Evolutionary conservation across 2,888 invertebrate genomes (phyloP).

Genomic region (Euplagia quadripunctaria): DNA sequence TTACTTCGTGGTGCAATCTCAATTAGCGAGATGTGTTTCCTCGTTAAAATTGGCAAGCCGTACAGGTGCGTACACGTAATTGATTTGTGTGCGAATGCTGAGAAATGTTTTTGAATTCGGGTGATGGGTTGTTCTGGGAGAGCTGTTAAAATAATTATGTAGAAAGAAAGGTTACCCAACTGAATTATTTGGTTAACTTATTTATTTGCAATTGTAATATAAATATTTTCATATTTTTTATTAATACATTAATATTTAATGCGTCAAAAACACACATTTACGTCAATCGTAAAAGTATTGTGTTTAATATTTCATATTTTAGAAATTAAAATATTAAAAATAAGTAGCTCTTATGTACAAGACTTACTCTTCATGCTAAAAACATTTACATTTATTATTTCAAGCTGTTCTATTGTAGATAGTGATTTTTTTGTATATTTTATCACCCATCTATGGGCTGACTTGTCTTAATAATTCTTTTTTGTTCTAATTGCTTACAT

Average conservation of each 20-base stretch:
- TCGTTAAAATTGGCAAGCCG: constrained; percentile 80
- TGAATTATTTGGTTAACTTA: constrained; percentile 8
- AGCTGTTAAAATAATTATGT: constrained; percentile 18
- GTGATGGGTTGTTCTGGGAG: background rate
- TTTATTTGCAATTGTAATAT: background rate
- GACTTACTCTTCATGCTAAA: background rate
- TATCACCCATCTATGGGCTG: background rate
- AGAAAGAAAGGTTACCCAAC: constrained; percentile 8
- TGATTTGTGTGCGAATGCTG: constrained; percentile 41
- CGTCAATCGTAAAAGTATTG: too few relatives aligned
- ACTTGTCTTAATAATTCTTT: background rate
- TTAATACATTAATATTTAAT: background rate
- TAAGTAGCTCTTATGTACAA: too few relatives aligned
- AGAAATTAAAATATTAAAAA: too few relatives aligned
- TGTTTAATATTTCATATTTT: too few relatives aligned
- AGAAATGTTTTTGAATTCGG: constrained; percentile 13
- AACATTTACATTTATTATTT: background rate
- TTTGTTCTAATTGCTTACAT: background rate
- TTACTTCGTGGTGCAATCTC: constrained; percentile 82
- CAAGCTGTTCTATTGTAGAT: background rate
- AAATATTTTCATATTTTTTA: background rate
- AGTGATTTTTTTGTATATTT: background rate
- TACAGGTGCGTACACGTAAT: constrained; percentile 68
- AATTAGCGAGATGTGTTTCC: constrained; percentile 84
- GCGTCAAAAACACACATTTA: too few relatives aligned